phyloP scores from a whole-genome alignment of 2,888 invertebrate genomes.

The Nomada flava region DNA sequence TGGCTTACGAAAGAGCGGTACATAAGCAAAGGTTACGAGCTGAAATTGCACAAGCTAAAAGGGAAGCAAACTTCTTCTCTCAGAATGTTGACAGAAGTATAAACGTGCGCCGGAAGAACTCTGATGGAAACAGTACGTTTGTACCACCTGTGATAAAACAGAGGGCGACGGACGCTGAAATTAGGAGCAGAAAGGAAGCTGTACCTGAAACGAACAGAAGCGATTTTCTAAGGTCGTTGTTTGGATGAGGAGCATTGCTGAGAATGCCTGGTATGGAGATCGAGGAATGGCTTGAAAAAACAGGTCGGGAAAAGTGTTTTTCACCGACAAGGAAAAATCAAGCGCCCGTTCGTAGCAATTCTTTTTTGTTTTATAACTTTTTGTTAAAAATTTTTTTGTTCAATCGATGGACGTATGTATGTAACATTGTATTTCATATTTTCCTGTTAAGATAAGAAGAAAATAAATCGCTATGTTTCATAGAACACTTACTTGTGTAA shows the following conservation, averaged over 20 bases:
- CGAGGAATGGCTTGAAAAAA: no score
- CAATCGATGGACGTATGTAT: no score
- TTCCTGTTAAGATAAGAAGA: no score
- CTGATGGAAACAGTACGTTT: conserved; percentile 65
- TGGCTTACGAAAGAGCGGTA: conserved; percentile 96
- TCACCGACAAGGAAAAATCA: no score
- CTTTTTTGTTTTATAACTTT: no score
- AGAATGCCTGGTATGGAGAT: background rate
- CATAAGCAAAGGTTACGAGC: conserved; percentile 93
- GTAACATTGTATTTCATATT: no score
- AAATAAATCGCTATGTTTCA: no score
- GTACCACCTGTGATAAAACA: conserved; percentile 77
- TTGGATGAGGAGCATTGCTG: conserved; percentile 63
- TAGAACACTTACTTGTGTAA: no score
- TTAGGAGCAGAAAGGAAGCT: conserved; percentile 72
- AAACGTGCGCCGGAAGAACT: conserved; percentile 85
- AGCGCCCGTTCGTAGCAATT: no score
- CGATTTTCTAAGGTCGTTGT: conserved; percentile 78
- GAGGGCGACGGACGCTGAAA: conserved; percentile 81
- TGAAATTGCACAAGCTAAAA: conserved; percentile 96
- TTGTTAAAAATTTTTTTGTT: no score
- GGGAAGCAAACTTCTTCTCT: conserved; percentile 94
- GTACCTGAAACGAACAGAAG: conserved; percentile 71
- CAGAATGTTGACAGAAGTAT: conserved; percentile 92
- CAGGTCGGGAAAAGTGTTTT: no score